A percentile compares a stretch with the other conserved stretches of the same genome.
These are phyloP conservation scores for Plagodis dolabraria DNA, from an alignment of 2,888 invertebrate genomes.

Conservation along the genomic window DNA sequence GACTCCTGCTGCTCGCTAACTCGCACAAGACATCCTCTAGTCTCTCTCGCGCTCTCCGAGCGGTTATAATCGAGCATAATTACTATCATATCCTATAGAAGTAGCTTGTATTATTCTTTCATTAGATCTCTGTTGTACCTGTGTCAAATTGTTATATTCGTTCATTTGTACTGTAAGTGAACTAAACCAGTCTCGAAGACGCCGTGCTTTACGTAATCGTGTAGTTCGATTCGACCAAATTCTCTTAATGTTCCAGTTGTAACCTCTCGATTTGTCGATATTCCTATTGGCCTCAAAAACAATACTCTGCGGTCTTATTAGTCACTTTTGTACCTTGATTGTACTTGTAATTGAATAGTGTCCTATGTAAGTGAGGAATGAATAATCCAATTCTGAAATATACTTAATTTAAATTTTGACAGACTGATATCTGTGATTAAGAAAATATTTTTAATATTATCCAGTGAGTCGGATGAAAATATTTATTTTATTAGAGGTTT, in stretches of 20 bases:
- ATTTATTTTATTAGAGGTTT: constrained; percentile 83
- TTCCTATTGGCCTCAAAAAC: constrained; percentile 65
- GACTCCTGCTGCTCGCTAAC: constrained; percentile 77
- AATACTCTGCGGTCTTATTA: constrained; percentile 82
- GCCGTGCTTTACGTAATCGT: constrained; percentile 68
- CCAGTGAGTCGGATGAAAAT: constrained; percentile 84
- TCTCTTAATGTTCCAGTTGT: constrained; percentile 62
- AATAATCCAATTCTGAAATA: constrained; percentile 84
- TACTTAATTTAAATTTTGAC: constrained; percentile 85
- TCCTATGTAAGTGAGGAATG: constrained; percentile 77
- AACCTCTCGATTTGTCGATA: constrained; percentile 67
- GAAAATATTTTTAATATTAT: constrained; percentile 85
- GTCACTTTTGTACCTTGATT: constrained; percentile 84
- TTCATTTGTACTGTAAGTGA: constrained; percentile 76
- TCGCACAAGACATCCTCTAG: constrained; percentile 77
- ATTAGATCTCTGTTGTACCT: constrained; percentile 85
- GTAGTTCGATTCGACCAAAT: constrained; percentile 77
- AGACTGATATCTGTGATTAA: constrained; percentile 86
- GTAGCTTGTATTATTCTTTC: constrained; percentile 83
- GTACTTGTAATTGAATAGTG: constrained; percentile 80
- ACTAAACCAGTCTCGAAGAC: constrained; percentile 68
- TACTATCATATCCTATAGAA: constrained; percentile 78
- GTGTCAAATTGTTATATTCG: constrained; percentile 79
- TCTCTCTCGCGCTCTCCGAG: constrained; percentile 76
- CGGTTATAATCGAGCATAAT: constrained; percentile 81